A percentile compares a stretch with the other conserved stretches of the same genome.
Conservation (phyloP, 2,113 vertebrate genomes). For the Thryonomys swinderianus region DNA sequence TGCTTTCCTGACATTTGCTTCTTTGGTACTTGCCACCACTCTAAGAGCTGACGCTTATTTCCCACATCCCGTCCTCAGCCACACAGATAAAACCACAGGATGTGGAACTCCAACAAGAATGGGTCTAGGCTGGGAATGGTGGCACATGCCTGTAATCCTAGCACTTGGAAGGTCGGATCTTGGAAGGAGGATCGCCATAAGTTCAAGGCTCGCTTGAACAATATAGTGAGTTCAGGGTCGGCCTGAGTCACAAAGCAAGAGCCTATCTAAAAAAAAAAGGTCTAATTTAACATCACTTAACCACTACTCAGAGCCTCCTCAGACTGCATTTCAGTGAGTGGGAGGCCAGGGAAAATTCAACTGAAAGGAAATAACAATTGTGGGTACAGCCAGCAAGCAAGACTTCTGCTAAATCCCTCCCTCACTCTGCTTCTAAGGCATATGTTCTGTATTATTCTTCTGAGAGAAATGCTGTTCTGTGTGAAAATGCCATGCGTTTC, state of each 20-base stretch:
- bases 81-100: background rate
- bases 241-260: no score
- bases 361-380: background rate
- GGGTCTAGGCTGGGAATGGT: background rate
- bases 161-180: no score
- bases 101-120: background rate
- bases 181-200: no score
- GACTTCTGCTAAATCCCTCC: background rate
- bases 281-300: background rate
- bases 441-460: background rate
- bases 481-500: background rate
- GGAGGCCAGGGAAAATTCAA: background rate
- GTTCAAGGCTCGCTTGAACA: no score
- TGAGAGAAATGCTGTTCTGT: accelerated
- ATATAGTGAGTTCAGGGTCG: no score
- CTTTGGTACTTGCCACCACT: background rate
- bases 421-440: background rate
- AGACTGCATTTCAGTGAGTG: background rate
- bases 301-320: background rate
- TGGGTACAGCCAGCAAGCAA: background rate
- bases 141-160: no score
- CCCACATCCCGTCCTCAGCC: no score
- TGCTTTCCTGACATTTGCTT: background rate
- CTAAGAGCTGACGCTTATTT: no score
- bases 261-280: no score